phyloP scores from a whole-genome alignment of 2,113 vertebrate genomes.

The Tetraodon nigroviridis region DNA sequence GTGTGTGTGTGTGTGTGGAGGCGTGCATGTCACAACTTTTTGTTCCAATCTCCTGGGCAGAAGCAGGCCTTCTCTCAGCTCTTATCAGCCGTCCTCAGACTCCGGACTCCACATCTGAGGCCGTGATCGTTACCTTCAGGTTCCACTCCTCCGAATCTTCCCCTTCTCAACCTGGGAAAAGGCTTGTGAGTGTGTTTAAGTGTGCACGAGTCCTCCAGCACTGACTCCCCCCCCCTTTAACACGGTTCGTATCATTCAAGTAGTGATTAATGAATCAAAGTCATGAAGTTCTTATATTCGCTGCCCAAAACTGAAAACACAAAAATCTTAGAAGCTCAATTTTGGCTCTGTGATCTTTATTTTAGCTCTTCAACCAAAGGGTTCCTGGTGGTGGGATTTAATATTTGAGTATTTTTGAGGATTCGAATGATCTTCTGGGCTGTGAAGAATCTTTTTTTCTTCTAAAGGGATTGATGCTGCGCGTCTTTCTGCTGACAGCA shows the following conservation, averaged over 20 bases:
- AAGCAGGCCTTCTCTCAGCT: constrained; percentile 43
- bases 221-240: background rate
- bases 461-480: too few species aligned
- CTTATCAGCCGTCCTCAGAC: constrained; percentile 65
- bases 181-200: background rate
- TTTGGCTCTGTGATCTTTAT: too few species aligned
- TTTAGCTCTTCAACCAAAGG: background rate
- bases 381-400: constrained; percentile 1
- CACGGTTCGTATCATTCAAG: too few species aligned
- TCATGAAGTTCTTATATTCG: too few species aligned
- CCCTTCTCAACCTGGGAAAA: background rate
- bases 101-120: constrained; percentile 43
- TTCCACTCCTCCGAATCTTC: constrained; percentile 29
- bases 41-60: constrained; percentile 31
- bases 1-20: constrained; percentile 7
- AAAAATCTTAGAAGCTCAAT: too few species aligned
- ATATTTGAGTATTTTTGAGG: background rate
- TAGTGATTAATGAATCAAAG: too few species aligned
- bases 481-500: background rate
- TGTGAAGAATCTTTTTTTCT: too few species aligned
- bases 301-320: too few species aligned
- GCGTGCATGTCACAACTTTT: background rate
- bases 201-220: background rate
- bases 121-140: constrained; percentile 46
- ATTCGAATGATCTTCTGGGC: background rate